Evolutionary conservation across 1,140 invertebrate species (phyloP), one percentile per base, ranked within the genome.

Genomic region (Onthophagus taurus): DNA sequence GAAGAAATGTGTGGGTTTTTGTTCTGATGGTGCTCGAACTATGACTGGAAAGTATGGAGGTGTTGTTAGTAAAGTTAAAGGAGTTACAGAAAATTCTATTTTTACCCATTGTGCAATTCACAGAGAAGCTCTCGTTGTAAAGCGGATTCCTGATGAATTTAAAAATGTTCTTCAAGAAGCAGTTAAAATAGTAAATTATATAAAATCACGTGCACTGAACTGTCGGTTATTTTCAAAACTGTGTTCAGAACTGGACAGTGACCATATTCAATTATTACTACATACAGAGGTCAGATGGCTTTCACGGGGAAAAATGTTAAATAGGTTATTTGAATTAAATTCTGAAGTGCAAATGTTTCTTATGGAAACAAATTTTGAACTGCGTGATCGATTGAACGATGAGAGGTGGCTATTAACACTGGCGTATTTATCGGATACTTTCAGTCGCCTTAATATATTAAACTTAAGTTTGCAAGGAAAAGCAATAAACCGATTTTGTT

Each of bases 151-250:
- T 7, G 7, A 26, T 26, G 7, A 26, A 26, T 26, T 26, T n/a
- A 26, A 26, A 26, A 26, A 26, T 26, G 24, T n/a, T 26, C 24
- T 26, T 26, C 24, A 26, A n/a, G n/a, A 26, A n/a, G 24, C n/a
- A 7, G 24, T 26, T n/a, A 26, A 26, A n/a, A 26, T 26, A n/a
- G 24, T 26, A 7, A 26, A n/a, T 26, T 26, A 7, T 7, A 26
- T 26, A 7, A 26, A 26, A 26, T 26, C 24, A n/a, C n/a, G n/a
- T n/a, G n/a, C n/a, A n/a, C n/a, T 7, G 24, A 26, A 7, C n/a
- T 26, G 7, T 7, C n/a, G 24, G 7, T 26, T 26, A 26, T 26
- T 26, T 26, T 26, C 24, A n/a, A 26, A 26, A 26, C n/a, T n/a
- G 24, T 26, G 24, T 26, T 7, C 24, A 7, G 24, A 26, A 26